Evolutionary conservation across 2,797 vertebrate species (phyloP).

Genomic region (Tarsius wallacei): DNA sequence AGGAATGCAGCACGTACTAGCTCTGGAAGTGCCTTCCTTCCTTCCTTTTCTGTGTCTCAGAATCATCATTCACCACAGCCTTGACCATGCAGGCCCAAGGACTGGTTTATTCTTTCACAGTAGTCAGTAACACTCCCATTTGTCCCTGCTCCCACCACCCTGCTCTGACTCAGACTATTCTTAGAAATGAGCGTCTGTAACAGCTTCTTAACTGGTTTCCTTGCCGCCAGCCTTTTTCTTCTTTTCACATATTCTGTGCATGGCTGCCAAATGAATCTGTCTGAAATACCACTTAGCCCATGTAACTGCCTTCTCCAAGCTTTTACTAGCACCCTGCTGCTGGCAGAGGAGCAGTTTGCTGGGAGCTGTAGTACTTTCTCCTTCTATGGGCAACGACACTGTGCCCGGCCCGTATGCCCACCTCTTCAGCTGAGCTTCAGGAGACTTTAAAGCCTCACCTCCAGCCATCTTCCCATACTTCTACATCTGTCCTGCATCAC

Average conservation of each 20-base stretch:
- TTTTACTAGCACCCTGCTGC: background rate
- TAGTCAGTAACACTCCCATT: background rate
- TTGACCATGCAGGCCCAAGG: background rate
- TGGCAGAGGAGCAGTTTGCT: background rate
- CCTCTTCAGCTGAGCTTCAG: background rate
- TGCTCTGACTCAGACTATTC: slow-evolving; percentile 59
- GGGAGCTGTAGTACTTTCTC: background rate
- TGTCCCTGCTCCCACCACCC: background rate
- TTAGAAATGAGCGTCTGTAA: background rate
- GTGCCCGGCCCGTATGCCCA: background rate
- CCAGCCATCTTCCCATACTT: background rate
- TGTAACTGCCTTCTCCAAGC: background rate
- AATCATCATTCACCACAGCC: background rate
- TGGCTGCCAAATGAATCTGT: background rate
- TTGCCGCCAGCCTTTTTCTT: slow-evolving; percentile 50
- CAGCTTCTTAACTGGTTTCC: slow-evolving; percentile 21
- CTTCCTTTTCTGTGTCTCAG: background rate
- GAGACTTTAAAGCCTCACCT: background rate
- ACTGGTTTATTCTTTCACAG: background rate
- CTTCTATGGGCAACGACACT: background rate
- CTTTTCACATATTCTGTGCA: background rate
- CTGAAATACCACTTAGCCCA: slow-evolving; percentile 49
- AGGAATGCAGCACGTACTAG: background rate
- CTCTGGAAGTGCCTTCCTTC: background rate
- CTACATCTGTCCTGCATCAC: background rate